phyloP scores from a whole-genome alignment of 2,888 invertebrate species.

The Agrotis exclamationis region DNA sequence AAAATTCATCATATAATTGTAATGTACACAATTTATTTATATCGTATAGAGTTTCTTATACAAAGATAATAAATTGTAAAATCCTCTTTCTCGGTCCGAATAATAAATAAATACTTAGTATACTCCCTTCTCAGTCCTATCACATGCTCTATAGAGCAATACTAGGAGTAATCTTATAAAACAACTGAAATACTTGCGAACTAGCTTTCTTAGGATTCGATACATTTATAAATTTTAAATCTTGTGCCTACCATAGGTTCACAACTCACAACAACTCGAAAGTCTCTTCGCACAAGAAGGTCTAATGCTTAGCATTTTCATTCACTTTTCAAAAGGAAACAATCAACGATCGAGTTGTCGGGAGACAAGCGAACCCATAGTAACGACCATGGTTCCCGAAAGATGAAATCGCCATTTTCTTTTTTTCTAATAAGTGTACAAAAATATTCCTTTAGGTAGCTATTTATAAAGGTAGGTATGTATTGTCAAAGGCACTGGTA shows the following conservation, averaged over 20 bases:
- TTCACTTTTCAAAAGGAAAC: conserved; percentile 42
- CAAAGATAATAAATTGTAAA: conserved; percentile 91
- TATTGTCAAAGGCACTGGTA: conserved; percentile 91
- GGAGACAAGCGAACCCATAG: conserved; percentile 61
- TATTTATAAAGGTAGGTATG: conserved; percentile 89
- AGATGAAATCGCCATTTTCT: conserved; percentile 76
- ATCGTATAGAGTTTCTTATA: conserved; percentile 90
- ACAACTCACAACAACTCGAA: conserved; percentile 53
- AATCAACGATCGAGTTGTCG: conserved; percentile 48
- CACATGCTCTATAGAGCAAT: conserved; percentile 83
- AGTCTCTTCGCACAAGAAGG: conserved; percentile 28
- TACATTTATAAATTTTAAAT: conserved; percentile 67
- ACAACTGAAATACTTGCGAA: conserved; percentile 80
- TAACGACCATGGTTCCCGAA: conserved; percentile 69
- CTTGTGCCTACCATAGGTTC: conserved; percentile 65
- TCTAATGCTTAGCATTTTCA: conserved; percentile 41
- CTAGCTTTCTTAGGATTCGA: conserved; percentile 81
- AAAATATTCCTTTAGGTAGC: conserved; percentile 87
- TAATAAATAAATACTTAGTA: conserved; percentile 90
- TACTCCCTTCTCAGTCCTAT: conserved; percentile 82
- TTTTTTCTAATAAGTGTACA: conserved; percentile 86
- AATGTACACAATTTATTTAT: conserved; percentile 91
- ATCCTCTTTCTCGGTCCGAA: conserved; percentile 87
- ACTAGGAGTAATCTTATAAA: conserved; percentile 81
- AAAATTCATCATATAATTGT: conserved; percentile 83